Evolutionary conservation across 1,140 invertebrate genomes (phyloP), one percentile per base, ranked within the genome.

Genomic region (Calosoma granatense): DNA sequence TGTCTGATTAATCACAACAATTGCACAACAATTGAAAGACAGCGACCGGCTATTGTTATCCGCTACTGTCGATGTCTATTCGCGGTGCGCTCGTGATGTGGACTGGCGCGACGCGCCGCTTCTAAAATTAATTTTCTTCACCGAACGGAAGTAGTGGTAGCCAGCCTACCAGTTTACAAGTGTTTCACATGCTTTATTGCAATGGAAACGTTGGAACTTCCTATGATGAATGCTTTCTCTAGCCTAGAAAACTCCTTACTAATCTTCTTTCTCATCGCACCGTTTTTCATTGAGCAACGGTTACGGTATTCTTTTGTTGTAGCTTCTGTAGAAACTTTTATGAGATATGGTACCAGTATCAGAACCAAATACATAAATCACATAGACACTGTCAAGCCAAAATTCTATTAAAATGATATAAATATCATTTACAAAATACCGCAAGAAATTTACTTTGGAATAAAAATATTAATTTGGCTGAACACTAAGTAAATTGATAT

Each of bases 121-220:
- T 58, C 63, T 65, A 65, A 65, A 59, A 63, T 65, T 65, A 65
- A 59, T 63, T 61, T 61, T 65, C 59, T 65, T 63, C 47, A 61
- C 22, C 41, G 60, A 61, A 56, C 62, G 62, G 62, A 63, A 63
- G 62, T 63, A 53, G 53, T 22, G 20, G 52, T 23, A 53, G 20
- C 22, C 6, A 21, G 52, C 52, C 20, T 47, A 47, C 41, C 17
- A 47, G 41, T 17, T 47, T 47, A 47, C 4, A 47, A 12, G 41
- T 47, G 26, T 30, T 30, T 30, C 26, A 47, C 15, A 9, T 47
- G 17, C 41, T 47, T 47, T 47, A 17, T 47, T 47, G 9, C 41
- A 47, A 36, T 9, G n/a, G n/a, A n/a, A n/a, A n/a, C n/a, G n/a
- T 30, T 30, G 26, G 26, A 30, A 30, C 26, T 30, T 30, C 26